Conservation (phyloP, 2,797 vertebrate genomes). For the Petrocephalus schoutedeni region DNA sequence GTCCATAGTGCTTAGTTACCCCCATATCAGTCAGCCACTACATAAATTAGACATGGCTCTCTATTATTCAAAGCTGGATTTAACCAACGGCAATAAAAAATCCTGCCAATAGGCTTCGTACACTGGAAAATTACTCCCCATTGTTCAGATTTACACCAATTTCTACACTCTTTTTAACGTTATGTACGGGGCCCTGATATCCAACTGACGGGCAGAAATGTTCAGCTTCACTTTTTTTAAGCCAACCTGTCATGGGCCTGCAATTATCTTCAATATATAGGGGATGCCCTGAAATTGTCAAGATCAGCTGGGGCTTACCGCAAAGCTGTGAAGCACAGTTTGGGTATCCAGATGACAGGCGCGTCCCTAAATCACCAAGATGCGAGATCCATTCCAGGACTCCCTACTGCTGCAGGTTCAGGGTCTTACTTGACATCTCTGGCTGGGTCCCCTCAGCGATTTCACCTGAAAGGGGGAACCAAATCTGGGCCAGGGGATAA, state of each 20-base stretch:
- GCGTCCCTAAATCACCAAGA: not conserved
- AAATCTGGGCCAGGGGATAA: not conserved
- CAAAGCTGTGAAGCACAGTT: not conserved
- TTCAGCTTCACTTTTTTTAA: not conserved
- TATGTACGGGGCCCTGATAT: not conserved
- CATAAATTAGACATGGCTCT: not conserved
- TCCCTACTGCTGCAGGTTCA: not conserved
- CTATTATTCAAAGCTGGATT: not conserved
- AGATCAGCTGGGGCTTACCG: not conserved
- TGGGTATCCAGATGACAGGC: not conserved
- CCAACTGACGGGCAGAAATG: not conserved
- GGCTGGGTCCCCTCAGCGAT: not conserved
- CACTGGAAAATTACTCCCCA: not conserved
- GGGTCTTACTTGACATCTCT: not conserved
- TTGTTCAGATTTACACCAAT: not conserved
- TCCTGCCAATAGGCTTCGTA: not conserved
- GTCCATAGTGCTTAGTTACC: not conserved
- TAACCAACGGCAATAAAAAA: constrained; percentile 2
- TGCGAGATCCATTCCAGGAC: not conserved
- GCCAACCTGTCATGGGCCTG: not conserved
- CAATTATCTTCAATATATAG: not conserved
- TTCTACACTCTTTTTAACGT: not conserved
- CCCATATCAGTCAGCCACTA: not conserved
- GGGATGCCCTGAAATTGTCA: not conserved
- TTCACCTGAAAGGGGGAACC: not conserved